These are phyloP conservation scores for Tenthredo notha DNA, from an alignment of 2,888 invertebrate genomes.

Conservation along the genomic window DNA sequence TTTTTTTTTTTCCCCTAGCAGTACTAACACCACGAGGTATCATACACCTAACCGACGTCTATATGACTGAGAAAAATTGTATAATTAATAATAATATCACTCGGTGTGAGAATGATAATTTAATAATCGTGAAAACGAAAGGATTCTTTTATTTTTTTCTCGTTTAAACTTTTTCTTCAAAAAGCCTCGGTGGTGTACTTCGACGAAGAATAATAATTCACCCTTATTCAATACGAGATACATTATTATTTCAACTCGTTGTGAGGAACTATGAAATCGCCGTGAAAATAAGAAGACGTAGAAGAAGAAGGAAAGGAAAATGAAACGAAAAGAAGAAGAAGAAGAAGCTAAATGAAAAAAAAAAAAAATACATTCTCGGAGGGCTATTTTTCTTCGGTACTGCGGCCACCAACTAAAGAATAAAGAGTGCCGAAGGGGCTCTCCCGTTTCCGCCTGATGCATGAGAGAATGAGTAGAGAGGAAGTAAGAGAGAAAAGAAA, in stretches of 20 bases:
- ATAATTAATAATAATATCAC: not conserved
- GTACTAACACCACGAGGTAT: not conserved
- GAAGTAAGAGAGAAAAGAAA: not conserved
- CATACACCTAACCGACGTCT: not conserved
- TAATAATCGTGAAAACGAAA: not conserved
- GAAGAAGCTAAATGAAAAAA: not conserved
- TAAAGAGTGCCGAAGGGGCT: slow-evolving; percentile 38
- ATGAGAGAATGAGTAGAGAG: slow-evolving; percentile 27
- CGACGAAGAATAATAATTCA: not conserved
- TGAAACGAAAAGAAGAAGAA: not conserved
- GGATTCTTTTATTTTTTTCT: not conserved
- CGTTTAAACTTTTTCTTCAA: not conserved
- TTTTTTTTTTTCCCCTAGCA: slow-evolving; percentile 56
- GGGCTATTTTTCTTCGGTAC: slow-evolving; percentile 40
- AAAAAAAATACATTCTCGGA: not conserved
- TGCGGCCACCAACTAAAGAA: slow-evolving; percentile 24
- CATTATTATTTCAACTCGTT: slow-evolving; percentile 3
- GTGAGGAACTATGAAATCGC: not conserved
- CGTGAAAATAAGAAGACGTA: not conserved
- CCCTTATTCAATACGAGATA: not conserved
- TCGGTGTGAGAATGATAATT: not conserved
- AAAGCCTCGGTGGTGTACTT: not conserved
- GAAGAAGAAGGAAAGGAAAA: not conserved
- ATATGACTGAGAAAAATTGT: not conserved
- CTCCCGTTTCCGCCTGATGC: slow-evolving; percentile 4